phyloP scores from a whole-genome alignment of 2,888 invertebrate species.

The Micoletzkya japonica region DNA sequence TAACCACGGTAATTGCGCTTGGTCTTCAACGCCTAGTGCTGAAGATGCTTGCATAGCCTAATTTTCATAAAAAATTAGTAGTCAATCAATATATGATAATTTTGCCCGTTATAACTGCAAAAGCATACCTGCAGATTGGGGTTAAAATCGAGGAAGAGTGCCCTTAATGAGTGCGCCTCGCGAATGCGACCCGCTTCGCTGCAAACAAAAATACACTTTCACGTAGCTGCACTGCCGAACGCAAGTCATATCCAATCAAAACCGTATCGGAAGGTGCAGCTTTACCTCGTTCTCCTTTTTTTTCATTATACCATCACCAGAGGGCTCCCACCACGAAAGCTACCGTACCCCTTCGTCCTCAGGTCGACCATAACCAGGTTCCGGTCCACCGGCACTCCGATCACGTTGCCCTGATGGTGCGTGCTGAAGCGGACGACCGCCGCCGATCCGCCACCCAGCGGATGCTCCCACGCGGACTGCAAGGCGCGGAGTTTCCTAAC shows the following conservation, averaged over 20 bases:
- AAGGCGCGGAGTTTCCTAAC: neutral
- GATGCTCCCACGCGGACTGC: neutral
- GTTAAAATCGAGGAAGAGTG: slow-evolving; percentile 90
- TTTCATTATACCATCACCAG: neutral
- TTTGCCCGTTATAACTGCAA: no score
- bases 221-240: neutral
- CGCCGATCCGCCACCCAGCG: neutral
- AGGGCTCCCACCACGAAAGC: no score
- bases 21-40: no score
- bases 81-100: no score
- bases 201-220: slow-evolving; percentile 30
- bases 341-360: slow-evolving; percentile 71
- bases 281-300: no score
- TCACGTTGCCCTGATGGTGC: slow-evolving; percentile 82
- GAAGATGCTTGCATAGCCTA: no score
- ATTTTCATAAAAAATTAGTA: no score
- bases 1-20: no score
- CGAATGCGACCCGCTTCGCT: slow-evolving; percentile 81
- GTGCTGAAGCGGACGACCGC: slow-evolving; percentile 83
- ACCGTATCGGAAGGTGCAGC: no score
- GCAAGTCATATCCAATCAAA: no score
- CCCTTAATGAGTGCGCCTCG: slow-evolving; percentile 83
- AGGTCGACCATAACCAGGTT: slow-evolving; percentile 86
- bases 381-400: slow-evolving; percentile 84
- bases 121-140: slow-evolving; percentile 77